Base-by-base conservation (phyloP, 2,888 invertebrate genomes). In the Drosophila buzzatii region DNA sequence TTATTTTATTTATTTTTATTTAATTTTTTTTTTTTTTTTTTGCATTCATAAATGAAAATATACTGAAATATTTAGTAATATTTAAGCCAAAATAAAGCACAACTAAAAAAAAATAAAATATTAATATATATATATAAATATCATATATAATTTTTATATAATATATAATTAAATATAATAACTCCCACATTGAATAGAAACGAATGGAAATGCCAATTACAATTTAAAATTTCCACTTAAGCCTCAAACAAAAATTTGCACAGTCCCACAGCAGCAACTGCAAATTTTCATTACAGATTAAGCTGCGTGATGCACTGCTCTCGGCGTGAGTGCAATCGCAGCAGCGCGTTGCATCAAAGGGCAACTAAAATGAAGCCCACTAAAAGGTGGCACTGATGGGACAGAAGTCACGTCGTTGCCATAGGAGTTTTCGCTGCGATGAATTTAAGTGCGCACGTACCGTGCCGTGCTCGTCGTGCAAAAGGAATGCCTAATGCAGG, bases 401-500 rank as follows among this genome's bases (percentile, higher is more conserved):
- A 61, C 61, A 55, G 37, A 27, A 73, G 89, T 90, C 83, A 83
- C 90, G 83, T 83, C 69, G 57, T 39, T 62, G 60, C 18, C n/a
- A 39, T 39, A 53, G 60, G 60, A 60, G 56, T 70, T 72, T 51
- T 47, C 47, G 62, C 55, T 62, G 60, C n/a, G 31, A 56, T 70
- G 62, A 66, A 61, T 65, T 73, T 45, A 61, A 63, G 63, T 45
- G 49, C 44, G 59, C 84, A 84, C 84, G 84, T 84, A 18, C 31
- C 73, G 62, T 53, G 51, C 52, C 52, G 18, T 58, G 61, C 49
- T 31, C 49, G 27, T 9, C n/a, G 51, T 23, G 67, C 45, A 88
- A 85, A 85, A 57, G 81, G 81, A 85, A 90, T 89, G 57, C 65
- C 70, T 73, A 81, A 89, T 84, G 85, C 73, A 71, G 66, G 72